Evolutionary conservation across 2,113 vertebrate species (phyloP), one percentile per base, ranked within the genome.

Genomic region (Prionailurus bengalensis): DNA sequence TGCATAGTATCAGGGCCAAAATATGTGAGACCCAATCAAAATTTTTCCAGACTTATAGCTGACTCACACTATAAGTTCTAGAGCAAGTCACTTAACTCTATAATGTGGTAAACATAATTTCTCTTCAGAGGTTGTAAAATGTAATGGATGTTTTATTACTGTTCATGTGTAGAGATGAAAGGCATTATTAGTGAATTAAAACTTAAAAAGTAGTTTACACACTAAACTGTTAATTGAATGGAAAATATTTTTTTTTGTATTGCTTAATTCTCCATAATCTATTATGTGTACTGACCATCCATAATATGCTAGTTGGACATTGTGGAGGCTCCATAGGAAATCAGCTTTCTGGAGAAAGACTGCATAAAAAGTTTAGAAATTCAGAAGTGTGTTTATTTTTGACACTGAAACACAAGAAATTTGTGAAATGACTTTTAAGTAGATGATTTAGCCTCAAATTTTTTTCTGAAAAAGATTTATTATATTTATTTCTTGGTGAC

Each of bases 101-200:
- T 73, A 65, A 79, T 82, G 68, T 79, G 63, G 71, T 83, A 61
- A 95, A 82, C 53, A 58, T 42, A n/a, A 84, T 89, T 95, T 95
- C 39, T 85, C 76, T 89, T 80, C 55, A 74, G 85, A 97, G 48
- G 29, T 15, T 85, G 39, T 96, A 79, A 97, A 86, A 78, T 91
- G 4, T 96, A 94, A 89, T 96, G 83, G 95, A 84, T 94, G 68
- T 90, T 97, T 94, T 95, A 76, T 92, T 74, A 36, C 55, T 55
- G 89, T 58, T 94, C 66, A 82, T 94, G 36, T 96, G 82, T 91
- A 83, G 93, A 97, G 93, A 94, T 97, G 92, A 97, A 97, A 92
- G 91, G 33, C 70, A 95, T 31, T 78, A 36, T 74, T 80, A 73
- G 82, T 83, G 73, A 94, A 84, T 89, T 95, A 92, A 92, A 89